Conservation (phyloP, 1,140 invertebrate species). For the Leptoteleia sp. region DNA sequence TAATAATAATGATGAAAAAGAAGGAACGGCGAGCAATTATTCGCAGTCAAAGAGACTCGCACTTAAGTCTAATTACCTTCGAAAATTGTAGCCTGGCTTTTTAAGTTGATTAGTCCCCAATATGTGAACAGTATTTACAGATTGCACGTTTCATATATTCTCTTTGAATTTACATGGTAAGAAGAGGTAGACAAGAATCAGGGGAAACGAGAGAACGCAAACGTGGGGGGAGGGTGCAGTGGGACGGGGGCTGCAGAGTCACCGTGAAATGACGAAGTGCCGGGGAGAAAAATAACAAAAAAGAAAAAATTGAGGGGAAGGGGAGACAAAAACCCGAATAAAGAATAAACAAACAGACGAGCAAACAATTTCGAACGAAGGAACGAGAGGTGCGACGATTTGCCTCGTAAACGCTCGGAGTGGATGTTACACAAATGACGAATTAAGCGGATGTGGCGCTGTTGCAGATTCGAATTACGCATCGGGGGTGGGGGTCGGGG, state of each 20-base stretch:
- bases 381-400: slow-evolving; percentile 26
- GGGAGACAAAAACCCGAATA: slow-evolving; percentile 4
- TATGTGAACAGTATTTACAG: slow-evolving; percentile 56
- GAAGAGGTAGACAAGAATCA: slow-evolving; percentile 46
- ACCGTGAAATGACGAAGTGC: slow-evolving; percentile 23
- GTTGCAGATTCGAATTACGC: slow-evolving; percentile 36
- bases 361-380: slow-evolving; percentile 16
- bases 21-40: slow-evolving; percentile 8
- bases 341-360: slow-evolving; percentile 18
- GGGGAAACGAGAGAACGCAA: slow-evolving; percentile 39
- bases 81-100: slow-evolving; percentile 18
- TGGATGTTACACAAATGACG: slow-evolving; percentile 39
- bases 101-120: slow-evolving; percentile 31
- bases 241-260: slow-evolving; percentile 10
- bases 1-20: too few species aligned
- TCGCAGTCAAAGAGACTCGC: slow-evolving; percentile 16
- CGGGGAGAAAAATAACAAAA: slow-evolving; percentile 6
- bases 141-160: slow-evolving; percentile 33
- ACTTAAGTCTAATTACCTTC: slow-evolving; percentile 34
- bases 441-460: slow-evolving; percentile 42
- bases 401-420: slow-evolving; percentile 44
- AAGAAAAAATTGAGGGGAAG: too few species aligned
- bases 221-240: slow-evolving; percentile 1
- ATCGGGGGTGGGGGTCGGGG: slow-evolving; percentile 5
- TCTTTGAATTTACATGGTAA: slow-evolving; percentile 39